Conservation (phyloP, 1,140 invertebrate genomes). For the Megathymus violae region DNA sequence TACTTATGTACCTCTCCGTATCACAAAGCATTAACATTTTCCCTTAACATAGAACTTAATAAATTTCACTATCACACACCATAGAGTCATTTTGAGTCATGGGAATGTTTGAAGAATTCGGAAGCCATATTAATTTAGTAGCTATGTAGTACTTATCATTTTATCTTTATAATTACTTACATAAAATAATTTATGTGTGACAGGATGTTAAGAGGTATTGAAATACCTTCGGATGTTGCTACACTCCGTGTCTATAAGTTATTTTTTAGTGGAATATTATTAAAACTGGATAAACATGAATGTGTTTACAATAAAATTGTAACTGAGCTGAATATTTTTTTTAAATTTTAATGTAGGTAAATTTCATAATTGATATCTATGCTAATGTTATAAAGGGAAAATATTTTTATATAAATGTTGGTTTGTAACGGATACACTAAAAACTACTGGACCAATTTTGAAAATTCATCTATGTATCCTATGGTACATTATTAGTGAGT, state of each 20-base stretch:
- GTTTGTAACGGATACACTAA: no score
- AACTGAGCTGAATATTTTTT: no score
- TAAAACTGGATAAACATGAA: not conserved
- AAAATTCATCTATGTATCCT: no score
- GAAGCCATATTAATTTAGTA: slow-evolving; percentile 27
- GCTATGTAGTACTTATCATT: slow-evolving; percentile 1
- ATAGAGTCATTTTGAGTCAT: not conserved
- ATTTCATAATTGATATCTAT: no score
- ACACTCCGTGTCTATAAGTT: slow-evolving; percentile 4
- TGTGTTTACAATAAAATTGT: no score
- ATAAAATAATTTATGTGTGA: slow-evolving; percentile 24
- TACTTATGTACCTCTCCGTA: not conserved
- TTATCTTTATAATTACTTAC: slow-evolving; percentile 27
- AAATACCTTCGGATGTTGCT: slow-evolving; percentile 8
- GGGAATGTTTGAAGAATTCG: slow-evolving; percentile 23
- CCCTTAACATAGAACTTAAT: slow-evolving; percentile 17
- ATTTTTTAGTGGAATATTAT: not conserved
- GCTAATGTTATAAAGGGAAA: no score
- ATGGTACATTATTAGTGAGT: no score
- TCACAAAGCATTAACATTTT: slow-evolving; percentile 14
- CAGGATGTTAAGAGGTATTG: slow-evolving; percentile 16
- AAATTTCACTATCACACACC: slow-evolving; percentile 14
- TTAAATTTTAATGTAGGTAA: no score
- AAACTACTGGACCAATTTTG: no score
- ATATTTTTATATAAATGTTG: no score